Conservation (phyloP, 2,888 invertebrate genomes). For the Agrochola macilenta region DNA sequence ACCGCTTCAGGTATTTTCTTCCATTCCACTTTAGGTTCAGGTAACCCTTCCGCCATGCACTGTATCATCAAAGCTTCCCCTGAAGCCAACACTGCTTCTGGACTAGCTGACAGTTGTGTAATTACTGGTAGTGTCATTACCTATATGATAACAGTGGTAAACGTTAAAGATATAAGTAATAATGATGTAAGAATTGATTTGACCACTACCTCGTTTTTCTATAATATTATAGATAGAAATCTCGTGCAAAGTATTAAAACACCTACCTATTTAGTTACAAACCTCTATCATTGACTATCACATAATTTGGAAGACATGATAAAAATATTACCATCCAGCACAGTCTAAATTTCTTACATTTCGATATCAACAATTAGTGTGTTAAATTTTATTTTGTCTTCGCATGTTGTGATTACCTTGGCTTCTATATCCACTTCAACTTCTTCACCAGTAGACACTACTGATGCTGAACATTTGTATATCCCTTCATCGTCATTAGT, state of each 20-base stretch:
- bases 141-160: conserved; percentile 64
- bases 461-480: conserved; percentile 72
- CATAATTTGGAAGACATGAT: not conserved
- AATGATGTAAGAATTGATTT: not conserved
- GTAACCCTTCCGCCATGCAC: conserved; percentile 79
- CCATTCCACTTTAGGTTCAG: conserved; percentile 79
- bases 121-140: conserved; percentile 78
- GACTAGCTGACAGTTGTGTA: conserved; percentile 71
- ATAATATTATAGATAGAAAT: too few relatives aligned
- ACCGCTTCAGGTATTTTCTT: conserved; percentile 74
- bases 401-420: conserved; percentile 48
- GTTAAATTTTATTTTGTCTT: not conserved
- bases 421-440: conserved; percentile 69
- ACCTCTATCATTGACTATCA: not conserved
- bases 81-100: conserved; percentile 69
- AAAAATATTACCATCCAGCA: not conserved
- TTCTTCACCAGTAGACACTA: conserved; percentile 68
- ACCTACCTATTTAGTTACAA: not conserved
- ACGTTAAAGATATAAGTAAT: not conserved
- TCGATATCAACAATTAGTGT: not conserved
- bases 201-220: not conserved
- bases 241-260: not conserved
- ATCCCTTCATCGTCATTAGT: conserved; percentile 68
- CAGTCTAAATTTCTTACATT: not conserved
- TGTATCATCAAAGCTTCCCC: conserved; percentile 76